phyloP scores from a whole-genome alignment of 2,797 vertebrate species.

The Thaleichthys pacificus region DNA sequence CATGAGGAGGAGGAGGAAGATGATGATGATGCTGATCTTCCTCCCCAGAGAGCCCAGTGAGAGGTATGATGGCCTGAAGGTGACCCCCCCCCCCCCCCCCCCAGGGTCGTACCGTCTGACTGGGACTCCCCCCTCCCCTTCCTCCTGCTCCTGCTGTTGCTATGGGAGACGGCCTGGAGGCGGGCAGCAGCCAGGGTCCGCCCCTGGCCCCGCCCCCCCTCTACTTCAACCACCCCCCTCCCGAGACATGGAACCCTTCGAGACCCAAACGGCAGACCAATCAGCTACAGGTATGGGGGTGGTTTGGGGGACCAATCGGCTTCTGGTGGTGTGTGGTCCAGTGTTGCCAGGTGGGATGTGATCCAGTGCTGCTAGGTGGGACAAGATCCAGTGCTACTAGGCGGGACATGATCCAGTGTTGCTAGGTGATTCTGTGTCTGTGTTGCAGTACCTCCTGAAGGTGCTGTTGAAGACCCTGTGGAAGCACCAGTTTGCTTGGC shows the following conservation, averaged over 20 bases:
- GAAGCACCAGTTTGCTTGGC: constrained; percentile 95
- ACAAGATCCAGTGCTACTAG: not conserved
- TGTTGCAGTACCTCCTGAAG: constrained; percentile 84
- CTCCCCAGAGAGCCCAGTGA: constrained; percentile 76
- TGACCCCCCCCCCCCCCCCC: constrained; percentile 81
- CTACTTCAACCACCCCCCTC: constrained; percentile 76
- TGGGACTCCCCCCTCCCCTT: constrained; percentile 20
- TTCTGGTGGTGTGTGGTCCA: not conserved
- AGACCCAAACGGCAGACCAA: constrained; percentile 90
- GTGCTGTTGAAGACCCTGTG: constrained; percentile 90
- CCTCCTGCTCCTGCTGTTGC: constrained; percentile 53
- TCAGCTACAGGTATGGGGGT: constrained; percentile 75
- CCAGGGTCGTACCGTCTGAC: constrained; percentile 81
- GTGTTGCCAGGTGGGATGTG: too few species aligned
- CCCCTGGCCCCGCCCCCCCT: constrained; percentile 70
- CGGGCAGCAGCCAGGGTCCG: constrained; percentile 74
- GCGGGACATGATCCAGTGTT: not conserved
- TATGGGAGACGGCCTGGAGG: constrained; percentile 89
- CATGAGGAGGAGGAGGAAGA: not conserved
- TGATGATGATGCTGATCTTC: not conserved
- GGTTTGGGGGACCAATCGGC: not conserved
- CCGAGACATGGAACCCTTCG: constrained; percentile 80
- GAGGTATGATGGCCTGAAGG: constrained; percentile 90
- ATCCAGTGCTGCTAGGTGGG: not conserved
- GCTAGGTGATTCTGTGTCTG: not conserved